Evolutionary conservation across 2,797 vertebrate species (phyloP).

Genomic region (Ctenosaura bakeri): DNA sequence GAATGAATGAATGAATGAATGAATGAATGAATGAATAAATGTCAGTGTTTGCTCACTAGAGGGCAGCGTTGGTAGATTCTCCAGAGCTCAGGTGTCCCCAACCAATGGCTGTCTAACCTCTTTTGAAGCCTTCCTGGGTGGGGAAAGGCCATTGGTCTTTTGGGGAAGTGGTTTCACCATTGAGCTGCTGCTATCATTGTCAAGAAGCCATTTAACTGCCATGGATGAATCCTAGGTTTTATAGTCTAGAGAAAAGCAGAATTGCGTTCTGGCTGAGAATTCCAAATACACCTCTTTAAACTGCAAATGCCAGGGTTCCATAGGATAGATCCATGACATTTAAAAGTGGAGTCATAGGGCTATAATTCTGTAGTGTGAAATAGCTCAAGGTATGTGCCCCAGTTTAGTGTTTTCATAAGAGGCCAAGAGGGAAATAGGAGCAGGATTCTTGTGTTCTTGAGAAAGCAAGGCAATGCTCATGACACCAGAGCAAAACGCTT

Average conservation of each 20-base stretch:
- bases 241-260: no score
- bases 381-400: no score
- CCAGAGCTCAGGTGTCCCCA: background rate
- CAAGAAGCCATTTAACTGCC: no score
- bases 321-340: no score
- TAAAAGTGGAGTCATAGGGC: no score
- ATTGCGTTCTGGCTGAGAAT: no score
- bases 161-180: background rate
- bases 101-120: background rate
- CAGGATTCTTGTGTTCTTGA: background rate
- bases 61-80: background rate
- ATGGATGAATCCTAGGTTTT: no score
- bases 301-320: no score
- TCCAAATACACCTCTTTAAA: no score
- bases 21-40: background rate
- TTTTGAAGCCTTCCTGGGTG: background rate
- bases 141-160: background rate
- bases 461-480: background rate
- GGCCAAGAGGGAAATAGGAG: background rate
- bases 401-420: background rate
- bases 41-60: background rate
- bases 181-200: background rate
- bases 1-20: background rate
- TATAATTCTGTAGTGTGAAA: no score
- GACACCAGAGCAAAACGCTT: background rate